A percentile compares a stretch with the other conserved stretches of the same genome.
Conservation (phyloP, 2,888 invertebrate species). For the Pachydiplax longipennis region DNA sequence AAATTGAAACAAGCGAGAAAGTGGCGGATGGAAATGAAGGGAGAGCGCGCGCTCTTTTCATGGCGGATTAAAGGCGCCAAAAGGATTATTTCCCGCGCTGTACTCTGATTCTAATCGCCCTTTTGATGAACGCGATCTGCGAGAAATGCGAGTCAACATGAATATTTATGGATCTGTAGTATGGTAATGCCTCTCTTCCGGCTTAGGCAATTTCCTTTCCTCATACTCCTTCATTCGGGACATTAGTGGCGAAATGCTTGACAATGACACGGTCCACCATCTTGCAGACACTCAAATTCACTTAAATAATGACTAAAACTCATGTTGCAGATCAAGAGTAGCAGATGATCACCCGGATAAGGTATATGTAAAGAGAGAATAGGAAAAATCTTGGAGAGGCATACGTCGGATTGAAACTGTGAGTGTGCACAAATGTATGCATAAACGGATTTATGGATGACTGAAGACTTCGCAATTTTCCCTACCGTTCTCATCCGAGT, state of each 20-base stretch:
- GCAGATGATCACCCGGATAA: no score
- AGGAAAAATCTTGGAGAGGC: no score
- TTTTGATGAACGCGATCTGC: background rate
- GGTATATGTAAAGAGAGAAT: no score
- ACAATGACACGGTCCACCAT: background rate
- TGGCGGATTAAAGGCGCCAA: background rate
- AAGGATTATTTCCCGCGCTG: background rate
- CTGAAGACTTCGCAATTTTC: constrained; percentile 12
- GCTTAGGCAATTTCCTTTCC: background rate
- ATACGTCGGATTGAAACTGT: no score
- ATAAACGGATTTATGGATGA: background rate
- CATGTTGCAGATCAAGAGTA: background rate
- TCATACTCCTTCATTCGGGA: background rate
- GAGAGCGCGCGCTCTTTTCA: background rate
- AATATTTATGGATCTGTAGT: background rate
- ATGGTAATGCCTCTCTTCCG: background rate
- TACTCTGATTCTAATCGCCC: background rate
- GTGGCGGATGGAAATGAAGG: background rate
- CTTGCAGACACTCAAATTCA: background rate
- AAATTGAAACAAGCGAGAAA: background rate
- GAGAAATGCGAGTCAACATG: background rate
- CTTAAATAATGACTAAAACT: background rate
- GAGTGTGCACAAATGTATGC: no score
- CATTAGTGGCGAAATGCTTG: background rate
- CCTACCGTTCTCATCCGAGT: background rate